Conservation (phyloP, 2,797 vertebrate genomes). For the Eospalax fontanierii region DNA sequence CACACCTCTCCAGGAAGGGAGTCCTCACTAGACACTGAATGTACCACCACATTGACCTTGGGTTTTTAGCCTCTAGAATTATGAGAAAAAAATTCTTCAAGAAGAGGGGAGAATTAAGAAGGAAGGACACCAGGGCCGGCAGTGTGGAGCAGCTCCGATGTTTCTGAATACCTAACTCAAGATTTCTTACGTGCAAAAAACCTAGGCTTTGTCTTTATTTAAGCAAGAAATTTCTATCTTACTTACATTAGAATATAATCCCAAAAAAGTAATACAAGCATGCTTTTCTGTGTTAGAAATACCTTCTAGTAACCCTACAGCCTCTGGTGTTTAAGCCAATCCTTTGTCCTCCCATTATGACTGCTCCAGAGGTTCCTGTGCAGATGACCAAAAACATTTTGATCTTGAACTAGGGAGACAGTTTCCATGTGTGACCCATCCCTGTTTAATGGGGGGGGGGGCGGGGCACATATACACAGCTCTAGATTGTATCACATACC, state of each 20-base stretch:
- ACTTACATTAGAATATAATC: not conserved
- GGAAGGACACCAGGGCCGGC: not conserved
- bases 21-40: not conserved
- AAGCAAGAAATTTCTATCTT: not conserved
- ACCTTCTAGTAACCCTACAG: not conserved
- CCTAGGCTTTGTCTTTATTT: not conserved
- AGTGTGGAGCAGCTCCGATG: rapidly evolving
- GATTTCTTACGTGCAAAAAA: not conserved
- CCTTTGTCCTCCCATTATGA: not conserved
- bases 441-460: not conserved
- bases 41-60: not conserved
- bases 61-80: not conserved
- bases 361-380: not conserved
- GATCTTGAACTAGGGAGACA: not conserved
- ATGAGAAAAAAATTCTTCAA: not conserved
- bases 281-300: not conserved
- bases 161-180: not conserved
- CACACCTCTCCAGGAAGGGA: not conserved
- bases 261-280: not conserved
- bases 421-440: not conserved
- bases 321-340: not conserved
- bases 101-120: not conserved
- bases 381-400: not conserved
- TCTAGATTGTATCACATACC: not conserved
- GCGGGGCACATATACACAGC: not conserved